These are phyloP conservation scores for Conus betulinus DNA, from an alignment of 1,140 invertebrate species.

Conservation along the genomic window DNA sequence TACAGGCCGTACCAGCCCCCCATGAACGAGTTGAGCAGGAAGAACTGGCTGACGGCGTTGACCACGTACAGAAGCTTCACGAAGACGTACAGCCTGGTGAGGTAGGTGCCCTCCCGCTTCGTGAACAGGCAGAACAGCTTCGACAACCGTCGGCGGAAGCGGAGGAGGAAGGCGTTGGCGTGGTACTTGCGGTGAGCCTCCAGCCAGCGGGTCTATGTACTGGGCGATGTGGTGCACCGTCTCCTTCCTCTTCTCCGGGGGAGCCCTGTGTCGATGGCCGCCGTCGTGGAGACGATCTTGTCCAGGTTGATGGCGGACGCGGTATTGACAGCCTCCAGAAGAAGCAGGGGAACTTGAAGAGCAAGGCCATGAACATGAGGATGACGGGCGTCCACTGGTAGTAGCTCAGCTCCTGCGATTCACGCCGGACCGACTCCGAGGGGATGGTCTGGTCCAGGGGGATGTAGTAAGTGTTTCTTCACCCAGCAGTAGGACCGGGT, in stretches of 20 bases:
- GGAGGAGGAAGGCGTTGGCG: constrained; percentile 57
- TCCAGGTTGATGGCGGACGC: constrained; percentile 65
- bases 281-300: constrained; percentile 58
- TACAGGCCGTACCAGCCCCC: constrained; percentile 43
- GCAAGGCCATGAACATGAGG: constrained; percentile 70
- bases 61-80: constrained; percentile 63
- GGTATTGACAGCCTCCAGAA: constrained; percentile 69
- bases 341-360: constrained; percentile 70
- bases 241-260: constrained; percentile 61
- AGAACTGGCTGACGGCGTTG: constrained; percentile 67
- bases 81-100: constrained; percentile 75
- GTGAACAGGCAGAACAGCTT: constrained; percentile 58
- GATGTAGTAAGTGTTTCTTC: constrained; percentile 78
- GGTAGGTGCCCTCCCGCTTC: constrained; percentile 75
- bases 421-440: constrained; percentile 54
- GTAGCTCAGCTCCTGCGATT: constrained; percentile 67
- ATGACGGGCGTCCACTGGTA: constrained; percentile 75
- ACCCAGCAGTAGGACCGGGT: constrained; percentile 76
- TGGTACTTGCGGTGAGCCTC: constrained; percentile 68
- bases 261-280: constrained; percentile 59
- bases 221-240: constrained; percentile 63
- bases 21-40: constrained; percentile 67
- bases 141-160: constrained; percentile 63
- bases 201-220: constrained; percentile 69
- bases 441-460: constrained; percentile 71